Conservation (phyloP, 2,113 vertebrate genomes). For the Oryzias celebensis region DNA sequence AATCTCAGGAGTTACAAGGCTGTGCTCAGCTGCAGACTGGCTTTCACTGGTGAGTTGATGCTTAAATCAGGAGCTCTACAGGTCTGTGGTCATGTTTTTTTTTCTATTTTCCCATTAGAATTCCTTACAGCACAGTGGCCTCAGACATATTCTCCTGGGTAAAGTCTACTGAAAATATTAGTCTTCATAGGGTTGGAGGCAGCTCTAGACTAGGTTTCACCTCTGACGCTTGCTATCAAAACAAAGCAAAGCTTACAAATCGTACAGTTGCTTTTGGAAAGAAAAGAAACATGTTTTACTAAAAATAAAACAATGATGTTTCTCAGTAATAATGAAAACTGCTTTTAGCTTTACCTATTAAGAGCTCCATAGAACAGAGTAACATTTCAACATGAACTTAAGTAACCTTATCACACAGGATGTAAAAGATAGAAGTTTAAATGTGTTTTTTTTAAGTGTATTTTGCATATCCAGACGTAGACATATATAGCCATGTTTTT, state of each 20-base stretch:
- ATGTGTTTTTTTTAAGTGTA: background rate
- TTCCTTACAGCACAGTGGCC: conserved; percentile 3
- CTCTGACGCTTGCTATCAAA: too few relatives aligned
- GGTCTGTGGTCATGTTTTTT: conserved; percentile 24
- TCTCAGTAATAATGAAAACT: too few relatives aligned
- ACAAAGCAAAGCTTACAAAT: too few relatives aligned
- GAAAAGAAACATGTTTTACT: too few relatives aligned
- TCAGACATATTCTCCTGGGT: conserved; percentile 3
- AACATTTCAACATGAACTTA: too few relatives aligned
- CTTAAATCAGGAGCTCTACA: conserved; percentile 5
- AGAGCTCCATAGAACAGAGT: background rate
- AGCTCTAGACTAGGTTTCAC: too few relatives aligned
- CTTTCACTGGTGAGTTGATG: background rate
- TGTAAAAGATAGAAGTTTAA: background rate
- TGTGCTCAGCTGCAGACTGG: background rate
- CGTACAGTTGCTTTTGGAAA: too few relatives aligned
- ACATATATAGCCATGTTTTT: too few relatives aligned
- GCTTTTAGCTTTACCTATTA: too few relatives aligned
- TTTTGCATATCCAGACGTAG: too few relatives aligned
- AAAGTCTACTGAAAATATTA: conserved; percentile 22
- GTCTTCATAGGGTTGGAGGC: conserved; percentile 6
- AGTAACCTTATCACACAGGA: too few relatives aligned
- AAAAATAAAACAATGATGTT: too few relatives aligned
- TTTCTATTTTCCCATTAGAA: conserved; percentile 9
- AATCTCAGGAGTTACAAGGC: background rate